These are phyloP conservation scores for Ypsolopha scabrella DNA, from an alignment of 2,888 invertebrate genomes.

Conservation along the genomic window DNA sequence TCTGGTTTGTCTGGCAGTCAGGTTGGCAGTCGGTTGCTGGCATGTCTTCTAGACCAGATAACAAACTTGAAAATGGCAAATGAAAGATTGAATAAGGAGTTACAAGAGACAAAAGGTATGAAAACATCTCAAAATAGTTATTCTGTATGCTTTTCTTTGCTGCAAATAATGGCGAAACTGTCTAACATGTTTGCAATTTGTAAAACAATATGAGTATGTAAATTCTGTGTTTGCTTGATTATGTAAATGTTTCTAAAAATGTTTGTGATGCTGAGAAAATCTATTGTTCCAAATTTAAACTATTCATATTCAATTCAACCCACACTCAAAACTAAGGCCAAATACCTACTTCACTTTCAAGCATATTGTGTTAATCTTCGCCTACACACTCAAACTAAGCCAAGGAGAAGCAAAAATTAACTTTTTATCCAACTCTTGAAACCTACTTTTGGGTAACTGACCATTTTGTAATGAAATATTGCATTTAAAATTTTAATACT, in stretches of 20 bases:
- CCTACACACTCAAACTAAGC: constrained; percentile 10
- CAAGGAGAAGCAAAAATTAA: constrained; percentile 12
- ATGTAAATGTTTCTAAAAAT: too few species aligned
- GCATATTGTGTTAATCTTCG: constrained; percentile 8
- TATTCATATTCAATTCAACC: too few species aligned
- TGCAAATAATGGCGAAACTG: too few species aligned
- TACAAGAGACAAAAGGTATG: constrained; percentile 79
- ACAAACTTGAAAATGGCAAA: constrained; percentile 77
- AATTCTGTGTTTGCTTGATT: too few species aligned
- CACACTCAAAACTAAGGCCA: neutral
- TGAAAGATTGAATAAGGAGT: constrained; percentile 79
- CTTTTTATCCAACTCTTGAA: neutral
- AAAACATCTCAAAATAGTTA: too few species aligned
- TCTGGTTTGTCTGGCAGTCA: constrained; percentile 64
- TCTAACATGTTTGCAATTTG: too few species aligned
- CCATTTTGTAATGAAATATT: neutral
- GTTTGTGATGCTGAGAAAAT: too few species aligned
- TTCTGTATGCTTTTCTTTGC: too few species aligned
- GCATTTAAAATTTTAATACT: neutral
- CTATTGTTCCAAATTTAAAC: too few species aligned
- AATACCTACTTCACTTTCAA: neutral
- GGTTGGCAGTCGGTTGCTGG: constrained; percentile 69
- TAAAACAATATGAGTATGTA: too few species aligned
- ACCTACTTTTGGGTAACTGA: neutral
- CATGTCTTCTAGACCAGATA: constrained; percentile 80